Percentiles rank a stretch among this genome's conserved stretches.
Evolutionary conservation across 1,140 invertebrate genomes (phyloP).

Genomic region (Solenopsis invicta): DNA sequence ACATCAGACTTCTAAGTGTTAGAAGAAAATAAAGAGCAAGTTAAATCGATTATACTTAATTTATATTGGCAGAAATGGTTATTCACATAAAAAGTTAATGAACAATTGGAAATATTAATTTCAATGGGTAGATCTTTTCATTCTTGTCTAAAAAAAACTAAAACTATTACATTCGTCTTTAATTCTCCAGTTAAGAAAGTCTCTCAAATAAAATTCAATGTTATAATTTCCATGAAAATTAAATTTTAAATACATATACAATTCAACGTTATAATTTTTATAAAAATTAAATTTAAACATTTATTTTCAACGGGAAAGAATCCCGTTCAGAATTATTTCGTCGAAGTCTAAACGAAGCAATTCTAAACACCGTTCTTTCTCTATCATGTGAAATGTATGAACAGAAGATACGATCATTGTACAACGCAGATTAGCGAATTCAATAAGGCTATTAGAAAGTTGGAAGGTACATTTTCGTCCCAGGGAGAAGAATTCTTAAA

Average conservation of each 20-base stretch:
- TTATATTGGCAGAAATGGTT: too few species aligned
- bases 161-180: not conserved
- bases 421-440: conserved; percentile 19
- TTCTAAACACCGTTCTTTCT: not conserved
- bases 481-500: not conserved
- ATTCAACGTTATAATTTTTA: not conserved
- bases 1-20: too few species aligned
- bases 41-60: too few species aligned
- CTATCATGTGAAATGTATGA: not conserved
- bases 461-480: not conserved
- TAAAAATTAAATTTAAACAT: not conserved
- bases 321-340: not conserved
- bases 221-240: not conserved
- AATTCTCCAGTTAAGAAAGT: not conserved
- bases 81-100: not conserved
- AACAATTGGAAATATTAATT: not conserved
- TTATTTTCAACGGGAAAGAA: not conserved
- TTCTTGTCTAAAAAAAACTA: not conserved
- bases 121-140: not conserved
- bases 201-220: not conserved
- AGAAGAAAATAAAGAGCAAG: too few species aligned
- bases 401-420: not conserved
- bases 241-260: not conserved
- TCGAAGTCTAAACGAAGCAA: not conserved
- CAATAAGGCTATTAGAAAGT: conserved; percentile 8